Conservation (phyloP, 2,113 vertebrate species). For the Micronycteris hirsuta region DNA sequence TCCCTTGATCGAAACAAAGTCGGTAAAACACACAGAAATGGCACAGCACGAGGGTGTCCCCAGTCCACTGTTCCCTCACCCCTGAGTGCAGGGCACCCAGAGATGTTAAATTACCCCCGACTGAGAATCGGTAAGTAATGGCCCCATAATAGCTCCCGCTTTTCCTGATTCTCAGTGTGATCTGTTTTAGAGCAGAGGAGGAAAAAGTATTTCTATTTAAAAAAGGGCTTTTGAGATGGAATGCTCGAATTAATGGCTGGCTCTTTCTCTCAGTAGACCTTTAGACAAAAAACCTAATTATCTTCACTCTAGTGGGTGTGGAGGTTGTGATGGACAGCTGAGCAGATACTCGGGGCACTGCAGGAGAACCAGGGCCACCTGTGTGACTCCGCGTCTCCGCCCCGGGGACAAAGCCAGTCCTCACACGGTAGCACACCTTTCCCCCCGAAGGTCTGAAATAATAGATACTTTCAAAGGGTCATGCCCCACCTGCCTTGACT, state of each 20-base stretch:
- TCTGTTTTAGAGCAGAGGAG: constrained; percentile 55
- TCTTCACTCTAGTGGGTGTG: not conserved
- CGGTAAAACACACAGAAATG: not conserved
- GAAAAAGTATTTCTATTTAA: constrained; percentile 58
- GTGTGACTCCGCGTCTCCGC: not conserved
- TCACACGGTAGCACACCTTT: not conserved
- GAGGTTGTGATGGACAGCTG: not conserved
- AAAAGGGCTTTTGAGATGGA: constrained; percentile 44
- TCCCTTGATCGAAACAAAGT: not conserved
- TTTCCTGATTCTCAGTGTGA: constrained; percentile 42
- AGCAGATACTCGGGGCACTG: not conserved
- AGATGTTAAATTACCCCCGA: not conserved
- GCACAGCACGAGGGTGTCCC: not conserved
- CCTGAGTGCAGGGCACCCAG: not conserved
- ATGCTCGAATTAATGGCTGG: constrained; percentile 66
- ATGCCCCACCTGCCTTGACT: too few species aligned
- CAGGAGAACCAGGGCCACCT: not conserved
- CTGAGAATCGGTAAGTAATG: constrained; percentile 12
- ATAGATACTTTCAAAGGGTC: not conserved
- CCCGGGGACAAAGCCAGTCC: not conserved
- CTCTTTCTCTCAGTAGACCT: not conserved
- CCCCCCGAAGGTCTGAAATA: not conserved
- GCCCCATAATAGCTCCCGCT: constrained; percentile 63
- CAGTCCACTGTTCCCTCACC: not conserved
- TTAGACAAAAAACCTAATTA: not conserved